Conservation (phyloP, 2,888 invertebrate genomes). For the Axea sp. region DNA sequence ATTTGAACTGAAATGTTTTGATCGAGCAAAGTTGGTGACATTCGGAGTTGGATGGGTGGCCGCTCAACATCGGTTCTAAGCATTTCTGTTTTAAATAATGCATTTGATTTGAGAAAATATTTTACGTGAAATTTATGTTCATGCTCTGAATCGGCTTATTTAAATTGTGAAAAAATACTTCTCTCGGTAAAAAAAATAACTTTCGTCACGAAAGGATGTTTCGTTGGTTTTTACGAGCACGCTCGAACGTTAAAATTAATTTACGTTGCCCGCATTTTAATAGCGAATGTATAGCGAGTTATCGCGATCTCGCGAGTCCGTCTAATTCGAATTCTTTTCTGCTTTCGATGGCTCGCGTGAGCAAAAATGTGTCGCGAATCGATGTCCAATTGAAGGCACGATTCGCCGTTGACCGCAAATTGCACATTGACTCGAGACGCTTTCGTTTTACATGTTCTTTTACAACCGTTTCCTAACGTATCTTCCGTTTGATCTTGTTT, state of each 20-base stretch:
- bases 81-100: too few relatives aligned
- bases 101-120: too few relatives aligned
- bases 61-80: too few relatives aligned
- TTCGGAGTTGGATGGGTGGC: too few relatives aligned
- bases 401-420: slow-evolving; percentile 15
- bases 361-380: slow-evolving; percentile 50
- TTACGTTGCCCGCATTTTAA: slow-evolving; percentile 17
- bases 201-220: too few relatives aligned
- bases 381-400: slow-evolving; percentile 38
- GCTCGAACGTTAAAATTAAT: slow-evolving; percentile 3
- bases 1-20: too few relatives aligned
- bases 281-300: slow-evolving; percentile 26
- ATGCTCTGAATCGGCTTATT: too few relatives aligned
- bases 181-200: too few relatives aligned
- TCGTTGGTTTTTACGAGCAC: too few relatives aligned
- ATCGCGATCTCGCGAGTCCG: slow-evolving; percentile 16
- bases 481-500: slow-evolving; percentile 15
- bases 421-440: slow-evolving; percentile 7
- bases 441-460: slow-evolving; percentile 17
- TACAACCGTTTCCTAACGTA: slow-evolving; percentile 10
- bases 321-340: slow-evolving; percentile 32
- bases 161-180: too few relatives aligned
- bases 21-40: too few relatives aligned
- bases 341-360: slow-evolving; percentile 43
- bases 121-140: too few relatives aligned